Evolutionary conservation across 2,113 vertebrate genomes (phyloP).

Genomic region (Rhombomys opimus): DNA sequence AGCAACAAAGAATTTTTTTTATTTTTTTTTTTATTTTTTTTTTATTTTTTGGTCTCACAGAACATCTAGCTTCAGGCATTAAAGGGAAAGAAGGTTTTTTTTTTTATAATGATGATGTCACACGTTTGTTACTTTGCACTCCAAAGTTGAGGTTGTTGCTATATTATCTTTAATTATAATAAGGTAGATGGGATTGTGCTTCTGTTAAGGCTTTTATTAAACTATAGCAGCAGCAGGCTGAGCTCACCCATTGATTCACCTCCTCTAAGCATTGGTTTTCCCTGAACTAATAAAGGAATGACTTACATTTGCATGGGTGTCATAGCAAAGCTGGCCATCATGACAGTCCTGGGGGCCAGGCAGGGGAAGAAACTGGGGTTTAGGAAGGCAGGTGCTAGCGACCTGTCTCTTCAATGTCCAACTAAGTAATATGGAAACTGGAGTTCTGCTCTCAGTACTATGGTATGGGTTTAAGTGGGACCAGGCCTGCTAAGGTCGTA

Average conservation of each 20-base stretch:
- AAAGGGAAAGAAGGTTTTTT: not conserved
- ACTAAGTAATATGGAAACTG: not conserved
- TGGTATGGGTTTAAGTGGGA: not conserved
- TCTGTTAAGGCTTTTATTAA: not conserved
- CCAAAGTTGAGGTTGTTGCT: not conserved
- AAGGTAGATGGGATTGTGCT: not conserved
- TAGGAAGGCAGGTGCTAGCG: not conserved
- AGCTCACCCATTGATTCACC: not conserved
- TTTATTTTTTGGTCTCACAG: not conserved
- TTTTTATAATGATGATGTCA: not conserved
- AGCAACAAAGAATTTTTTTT: not conserved
- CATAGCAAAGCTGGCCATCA: not conserved
- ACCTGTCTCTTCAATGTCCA: not conserved
- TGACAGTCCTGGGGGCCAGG: not conserved
- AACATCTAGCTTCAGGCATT: not conserved
- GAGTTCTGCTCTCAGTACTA: not conserved
- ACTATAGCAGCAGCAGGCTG: not conserved
- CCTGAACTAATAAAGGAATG: not conserved
- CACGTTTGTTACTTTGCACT: not conserved
- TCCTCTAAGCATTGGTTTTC: constrained; percentile 8
- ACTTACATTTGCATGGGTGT: not conserved
- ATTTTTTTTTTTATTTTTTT: not conserved
- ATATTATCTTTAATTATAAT: not conserved
- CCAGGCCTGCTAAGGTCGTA: not conserved
- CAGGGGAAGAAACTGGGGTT: not conserved